Percentiles rank a stretch among this genome's conserved stretches.
Evolutionary conservation across 2,113 vertebrate species (phyloP).

Genomic region (Microcebus griseorufus): DNA sequence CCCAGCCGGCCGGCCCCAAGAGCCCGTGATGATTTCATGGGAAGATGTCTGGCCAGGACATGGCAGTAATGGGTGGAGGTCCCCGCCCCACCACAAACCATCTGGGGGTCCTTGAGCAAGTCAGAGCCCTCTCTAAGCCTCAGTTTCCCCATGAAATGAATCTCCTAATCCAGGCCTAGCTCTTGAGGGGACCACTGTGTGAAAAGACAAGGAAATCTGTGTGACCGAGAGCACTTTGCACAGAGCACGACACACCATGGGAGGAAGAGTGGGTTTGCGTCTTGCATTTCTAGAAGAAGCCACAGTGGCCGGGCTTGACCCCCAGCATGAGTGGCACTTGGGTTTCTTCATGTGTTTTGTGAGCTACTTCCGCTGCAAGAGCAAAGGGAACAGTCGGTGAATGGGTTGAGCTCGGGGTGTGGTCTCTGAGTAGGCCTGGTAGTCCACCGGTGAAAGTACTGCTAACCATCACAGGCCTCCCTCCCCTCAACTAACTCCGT

Average conservation of each 20-base stretch:
- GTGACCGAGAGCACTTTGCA: neutral
- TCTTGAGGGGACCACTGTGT: neutral
- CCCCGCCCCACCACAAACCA: neutral
- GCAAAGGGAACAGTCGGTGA: neutral
- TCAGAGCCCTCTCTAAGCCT: conserved; percentile 36
- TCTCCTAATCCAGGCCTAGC: neutral
- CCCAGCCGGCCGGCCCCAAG: neutral
- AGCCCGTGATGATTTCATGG: neutral
- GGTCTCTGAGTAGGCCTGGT: neutral
- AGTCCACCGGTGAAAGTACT: neutral
- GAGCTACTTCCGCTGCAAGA: neutral
- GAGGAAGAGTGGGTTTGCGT: neutral
- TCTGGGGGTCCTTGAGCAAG: neutral
- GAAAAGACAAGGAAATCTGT: neutral
- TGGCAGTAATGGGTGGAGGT: too few relatives aligned
- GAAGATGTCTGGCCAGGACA: neutral
- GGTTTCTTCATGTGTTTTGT: neutral
- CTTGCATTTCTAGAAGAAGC: neutral
- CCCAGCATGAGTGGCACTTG: neutral
- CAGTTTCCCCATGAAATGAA: conserved; percentile 40
- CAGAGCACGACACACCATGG: neutral
- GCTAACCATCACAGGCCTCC: neutral
- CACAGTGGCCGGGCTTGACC: neutral
- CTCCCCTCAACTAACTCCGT: neutral
- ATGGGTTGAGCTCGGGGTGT: rapidly evolving